These are phyloP conservation scores for mouse (Mus musculus) DNA, from an alignment of 2,113 vertebrate species.

Conservation along the genomic window GRCm39 chr3:62150501-62151000, in stretches of 20 bases:
- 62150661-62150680: background rate
- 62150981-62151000: background rate
- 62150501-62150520: background rate
- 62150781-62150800: background rate
- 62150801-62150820: background rate
- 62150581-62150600: background rate
- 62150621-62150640: background rate
- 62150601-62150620: no score
- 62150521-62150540: background rate
- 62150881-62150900: background rate
- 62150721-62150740: background rate
- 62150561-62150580: background rate
- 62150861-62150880: no score
- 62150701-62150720: background rate
- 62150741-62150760: background rate
- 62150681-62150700: no score
- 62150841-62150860: background rate
- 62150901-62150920: background rate
- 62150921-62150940: background rate
- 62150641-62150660: no score
- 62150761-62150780: background rate
- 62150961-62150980: background rate
- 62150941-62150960: background rate
- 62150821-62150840: background rate
- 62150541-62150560: background rate